Conservation (phyloP, 2,888 invertebrate species). For the Cephus sareptanus region DNA sequence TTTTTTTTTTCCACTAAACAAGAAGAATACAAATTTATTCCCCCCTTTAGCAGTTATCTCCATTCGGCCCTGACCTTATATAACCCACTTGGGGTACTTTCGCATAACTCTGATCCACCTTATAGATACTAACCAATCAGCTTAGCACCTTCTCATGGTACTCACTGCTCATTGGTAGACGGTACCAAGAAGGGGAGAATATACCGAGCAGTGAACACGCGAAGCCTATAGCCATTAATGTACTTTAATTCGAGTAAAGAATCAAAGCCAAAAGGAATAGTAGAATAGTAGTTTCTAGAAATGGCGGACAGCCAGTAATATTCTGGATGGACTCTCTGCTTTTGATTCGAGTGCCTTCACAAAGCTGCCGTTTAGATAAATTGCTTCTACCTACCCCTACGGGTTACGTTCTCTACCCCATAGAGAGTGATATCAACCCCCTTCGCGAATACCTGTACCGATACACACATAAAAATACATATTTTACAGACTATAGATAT, state of each 20-base stretch:
- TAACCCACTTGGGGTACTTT: not conserved
- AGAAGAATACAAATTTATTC: not conserved
- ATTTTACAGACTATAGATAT: not conserved
- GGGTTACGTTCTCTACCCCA: not conserved
- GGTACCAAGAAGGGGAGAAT: no score
- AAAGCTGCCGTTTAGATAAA: conserved; percentile 52
- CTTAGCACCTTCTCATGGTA: not conserved
- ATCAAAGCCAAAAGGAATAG: conserved; percentile 33
- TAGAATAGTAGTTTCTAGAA: conserved; percentile 32
- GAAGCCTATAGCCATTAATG: not conserved
- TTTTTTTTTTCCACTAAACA: not conserved
- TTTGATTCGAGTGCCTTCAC: conserved; percentile 42
- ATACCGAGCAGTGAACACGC: not conserved
- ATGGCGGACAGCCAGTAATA: conserved; percentile 43
- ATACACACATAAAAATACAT: not conserved
- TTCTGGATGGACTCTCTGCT: conserved; percentile 49
- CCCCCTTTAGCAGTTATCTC: not conserved
- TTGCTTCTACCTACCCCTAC: conserved; percentile 41
- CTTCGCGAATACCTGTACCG: not conserved
- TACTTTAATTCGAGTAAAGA: conserved; percentile 39
- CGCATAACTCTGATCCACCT: not conserved
- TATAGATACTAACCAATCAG: not conserved
- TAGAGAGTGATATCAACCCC: not conserved
- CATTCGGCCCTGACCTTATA: not conserved
- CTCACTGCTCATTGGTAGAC: not conserved